Evolutionary conservation across 2,113 vertebrate species (phyloP), one percentile per base, ranked within the genome.

Genomic region (Bombycilla garrulus): DNA sequence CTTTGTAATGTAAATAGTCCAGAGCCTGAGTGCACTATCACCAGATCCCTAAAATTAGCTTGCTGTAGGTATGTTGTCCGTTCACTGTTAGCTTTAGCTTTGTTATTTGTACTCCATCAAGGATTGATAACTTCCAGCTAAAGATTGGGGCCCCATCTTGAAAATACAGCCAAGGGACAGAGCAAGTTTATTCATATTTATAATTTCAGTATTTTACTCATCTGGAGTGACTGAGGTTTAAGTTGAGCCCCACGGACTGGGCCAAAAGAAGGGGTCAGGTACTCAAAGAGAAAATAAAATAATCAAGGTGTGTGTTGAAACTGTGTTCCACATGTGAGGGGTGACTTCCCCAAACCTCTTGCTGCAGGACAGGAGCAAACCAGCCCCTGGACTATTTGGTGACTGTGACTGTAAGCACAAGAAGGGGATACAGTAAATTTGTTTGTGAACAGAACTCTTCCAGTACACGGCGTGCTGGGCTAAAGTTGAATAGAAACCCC

Each of bases 61-160:
- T 47, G 10, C 10, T 51, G 72, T 25, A 1, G 0, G 26, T 24
- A 0, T 33, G 26, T 36, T 62, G 69, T 24, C 48, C 44, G 0
- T 33, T 44, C 44, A 73, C 15, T 6, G 4, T 51, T 56, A 57
- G 11, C 80, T 60, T 83, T 24, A 56, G 38, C 54, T 66, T 64
- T 65, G 7, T 66, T 69, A 10, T 76, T 88, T 84, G 40, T 36
- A 2, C 13, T 54, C 0, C 4, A 47, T 8, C 17, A 44, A 86
- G 38, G 14, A 36, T 1, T 71, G 87, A 28, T 36, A 42, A 87
- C 9, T 60, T 56, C 53, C 25, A 81, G 0, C 6, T 10, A 15
- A 65, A 35, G 19, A 50, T 0, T 70, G 54, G 36, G 33, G 42
- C 8, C 35, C 18, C 25, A 5, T 66, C 16, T 33, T 88, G 28